Evolutionary conservation across 2,797 vertebrate genomes (phyloP).

Genomic region (Sebastes paucispinis): DNA sequence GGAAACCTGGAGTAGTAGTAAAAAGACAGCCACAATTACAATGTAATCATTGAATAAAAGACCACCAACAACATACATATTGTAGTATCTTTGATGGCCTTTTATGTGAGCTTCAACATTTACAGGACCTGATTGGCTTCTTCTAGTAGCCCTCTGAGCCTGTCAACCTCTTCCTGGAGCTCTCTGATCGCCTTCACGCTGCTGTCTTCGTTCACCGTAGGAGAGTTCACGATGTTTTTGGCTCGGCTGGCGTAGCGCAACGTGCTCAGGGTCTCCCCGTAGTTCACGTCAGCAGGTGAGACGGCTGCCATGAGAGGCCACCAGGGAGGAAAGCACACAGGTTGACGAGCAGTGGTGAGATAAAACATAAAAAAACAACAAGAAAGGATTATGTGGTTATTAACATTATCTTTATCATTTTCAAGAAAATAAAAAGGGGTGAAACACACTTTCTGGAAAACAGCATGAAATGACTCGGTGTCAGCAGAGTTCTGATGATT

Average conservation of each 20-base stretch:
- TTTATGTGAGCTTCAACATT: neutral
- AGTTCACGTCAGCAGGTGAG: conserved; percentile 95
- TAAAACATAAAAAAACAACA: neutral
- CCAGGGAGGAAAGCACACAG: neutral
- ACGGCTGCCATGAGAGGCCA: conserved; percentile 79
- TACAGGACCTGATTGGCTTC: conserved; percentile 88
- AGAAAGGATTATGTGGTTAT: neutral
- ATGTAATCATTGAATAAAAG: conserved; percentile 22
- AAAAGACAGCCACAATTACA: conserved; percentile 28
- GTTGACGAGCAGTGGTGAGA: neutral
- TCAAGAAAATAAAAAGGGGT: neutral
- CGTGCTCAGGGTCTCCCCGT: conserved; percentile 93
- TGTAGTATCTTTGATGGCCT: neutral
- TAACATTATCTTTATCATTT: neutral
- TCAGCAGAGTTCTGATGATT: conserved; percentile 8
- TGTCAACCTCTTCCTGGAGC: conserved; percentile 75
- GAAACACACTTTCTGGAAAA: neutral
- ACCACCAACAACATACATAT: neutral
- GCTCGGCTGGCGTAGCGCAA: conserved; percentile 94
- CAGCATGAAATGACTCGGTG: neutral
- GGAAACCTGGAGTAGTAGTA: conserved; percentile 81
- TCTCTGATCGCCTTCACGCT: conserved; percentile 92
- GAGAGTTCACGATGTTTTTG: conserved; percentile 97
- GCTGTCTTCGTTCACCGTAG: conserved; percentile 92
- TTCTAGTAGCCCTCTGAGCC: conserved; percentile 86